Evolutionary conservation across 2,113 vertebrate species (phyloP), one percentile per base, ranked within the genome.

Genomic region (Mirounga angustirostris): DNA sequence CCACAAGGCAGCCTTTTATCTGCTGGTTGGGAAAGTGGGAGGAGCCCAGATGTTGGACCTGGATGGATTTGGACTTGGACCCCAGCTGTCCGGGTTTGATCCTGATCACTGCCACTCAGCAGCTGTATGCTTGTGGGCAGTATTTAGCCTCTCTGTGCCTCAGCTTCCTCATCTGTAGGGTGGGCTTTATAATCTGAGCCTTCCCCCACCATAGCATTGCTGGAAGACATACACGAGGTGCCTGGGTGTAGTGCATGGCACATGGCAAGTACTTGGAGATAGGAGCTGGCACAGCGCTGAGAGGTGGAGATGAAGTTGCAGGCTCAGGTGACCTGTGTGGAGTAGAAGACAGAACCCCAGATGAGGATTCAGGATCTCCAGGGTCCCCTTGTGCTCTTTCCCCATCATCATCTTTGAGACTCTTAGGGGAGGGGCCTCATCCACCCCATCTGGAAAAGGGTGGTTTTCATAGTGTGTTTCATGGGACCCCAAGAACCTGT

Each of bases 331-430:
- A 14, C 30, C 65, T n/a, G 52, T 24, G 7, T 1, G 26, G 58
- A 13, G 43, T 10, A 63, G 81, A 50, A 61, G 59, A 46, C 71
- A 58, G 83, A 58, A 26, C 30, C 26, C 50, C 13, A 2, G 26
- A 63, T 0, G 5, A 65, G 26, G 21, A 12, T 18, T 22, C 28
- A 12, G n/a, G 28, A 2, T n/a, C 46, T 73, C n/a, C 0, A 21
- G 54, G 43, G 2, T 6, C 7, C n/a, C 13, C 2, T 12, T 78
- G 54, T 50, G 26, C 40, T 63, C 28, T 63, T 58, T 30, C 33
- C 10, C 36, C 12, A 15, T 91, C 16, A 19, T 33, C 30, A 28
- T 16, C 71, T 30, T 4, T 21, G 69, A 59, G 52, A 26, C 59
- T 12, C 33, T 19, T 43, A 36, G 61, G 63, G 58, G 21, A 15